Conservation (phyloP, 2,888 invertebrate genomes). For the Lydus trimaculatus region DNA sequence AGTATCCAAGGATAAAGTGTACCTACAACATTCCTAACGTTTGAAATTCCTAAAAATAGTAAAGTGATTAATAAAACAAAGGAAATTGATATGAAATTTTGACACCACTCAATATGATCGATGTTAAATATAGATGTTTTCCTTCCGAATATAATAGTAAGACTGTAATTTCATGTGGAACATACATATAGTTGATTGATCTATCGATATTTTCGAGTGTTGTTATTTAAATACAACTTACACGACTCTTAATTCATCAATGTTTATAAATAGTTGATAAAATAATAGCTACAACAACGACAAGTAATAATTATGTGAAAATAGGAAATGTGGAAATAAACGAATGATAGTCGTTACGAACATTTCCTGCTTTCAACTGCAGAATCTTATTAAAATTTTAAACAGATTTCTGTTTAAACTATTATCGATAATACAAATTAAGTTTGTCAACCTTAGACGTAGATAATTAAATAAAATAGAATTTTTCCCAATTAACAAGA, state of each 20-base stretch:
- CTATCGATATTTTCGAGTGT: not conserved
- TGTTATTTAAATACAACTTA: not conserved
- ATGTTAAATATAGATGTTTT: not conserved
- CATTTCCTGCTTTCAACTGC: not conserved
- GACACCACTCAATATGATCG: not conserved
- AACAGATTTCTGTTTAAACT: not conserved
- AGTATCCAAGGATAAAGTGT: too few relatives aligned
- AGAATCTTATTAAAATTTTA: not conserved
- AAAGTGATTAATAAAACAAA: not conserved
- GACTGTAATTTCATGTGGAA: not conserved
- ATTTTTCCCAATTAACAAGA: not conserved
- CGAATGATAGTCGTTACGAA: too few relatives aligned
- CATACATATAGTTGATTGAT: not conserved
- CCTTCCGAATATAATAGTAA: not conserved
- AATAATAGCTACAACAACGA: not conserved
- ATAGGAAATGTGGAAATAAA: not conserved
- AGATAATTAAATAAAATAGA: not conserved
- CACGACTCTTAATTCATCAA: not conserved
- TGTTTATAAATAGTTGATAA: not conserved
- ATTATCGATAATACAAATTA: constrained; percentile 2
- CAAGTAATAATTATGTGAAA: not conserved
- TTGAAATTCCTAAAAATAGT: not conserved
- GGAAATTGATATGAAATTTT: not conserved
- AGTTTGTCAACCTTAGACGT: not conserved
- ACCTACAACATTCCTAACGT: too few relatives aligned